A percentile compares a stretch with the other conserved stretches of the same genome.
These are phyloP conservation scores for Tipula unca DNA, from an alignment of 2,888 invertebrate species.

Conservation along the genomic window DNA sequence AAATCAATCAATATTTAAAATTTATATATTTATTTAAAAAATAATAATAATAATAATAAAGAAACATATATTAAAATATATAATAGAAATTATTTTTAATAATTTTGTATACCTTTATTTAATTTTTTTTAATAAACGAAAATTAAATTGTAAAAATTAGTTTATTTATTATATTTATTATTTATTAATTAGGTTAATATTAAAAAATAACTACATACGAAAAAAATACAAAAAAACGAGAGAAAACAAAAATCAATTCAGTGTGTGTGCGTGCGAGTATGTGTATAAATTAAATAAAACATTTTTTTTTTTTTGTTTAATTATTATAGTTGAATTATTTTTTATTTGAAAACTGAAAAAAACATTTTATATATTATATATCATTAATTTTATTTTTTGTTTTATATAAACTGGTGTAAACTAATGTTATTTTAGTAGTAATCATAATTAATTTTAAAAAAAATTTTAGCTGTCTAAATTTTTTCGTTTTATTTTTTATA, in stretches of 20 bases:
- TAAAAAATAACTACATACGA: not conserved
- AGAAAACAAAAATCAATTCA: not conserved
- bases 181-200: not conserved
- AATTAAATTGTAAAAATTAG: not conserved
- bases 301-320: not conserved
- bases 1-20: not conserved
- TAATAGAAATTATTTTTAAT: not conserved
- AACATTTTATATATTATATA: not conserved
- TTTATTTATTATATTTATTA: not conserved
- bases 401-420: conserved; percentile 8
- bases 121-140: not conserved
- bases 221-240: not conserved
- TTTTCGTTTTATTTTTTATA: not conserved
- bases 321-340: conserved; percentile 14
- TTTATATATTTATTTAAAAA: not conserved
- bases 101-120: not conserved
- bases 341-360: not conserved
- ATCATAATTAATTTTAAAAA: not conserved
- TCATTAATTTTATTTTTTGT: not conserved
- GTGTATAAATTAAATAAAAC: not conserved
- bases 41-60: not conserved
- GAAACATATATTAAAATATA: conserved; percentile 8
- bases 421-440: not conserved
- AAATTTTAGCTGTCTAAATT: not conserved
- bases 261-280: not conserved